These are phyloP conservation scores for Bicyclus anynana DNA, from an alignment of 1,140 invertebrate genomes.

Conservation along the genomic window DNA sequence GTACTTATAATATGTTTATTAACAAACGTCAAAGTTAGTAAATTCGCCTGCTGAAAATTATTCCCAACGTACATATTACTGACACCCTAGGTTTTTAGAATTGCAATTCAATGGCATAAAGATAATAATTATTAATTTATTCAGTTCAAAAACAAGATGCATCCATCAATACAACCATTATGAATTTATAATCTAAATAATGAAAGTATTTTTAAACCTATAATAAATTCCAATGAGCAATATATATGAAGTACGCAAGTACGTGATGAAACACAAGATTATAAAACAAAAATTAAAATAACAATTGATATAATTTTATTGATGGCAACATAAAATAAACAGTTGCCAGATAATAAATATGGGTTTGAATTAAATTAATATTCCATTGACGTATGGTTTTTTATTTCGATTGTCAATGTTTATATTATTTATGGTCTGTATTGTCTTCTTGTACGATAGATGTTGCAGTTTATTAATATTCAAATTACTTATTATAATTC, in stretches of 20 bases:
- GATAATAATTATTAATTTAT: too few species aligned
- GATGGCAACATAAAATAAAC: slow-evolving; percentile 48
- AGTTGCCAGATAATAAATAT: slow-evolving; percentile 70
- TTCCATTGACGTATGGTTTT: slow-evolving; percentile 24
- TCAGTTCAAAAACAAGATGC: too few species aligned
- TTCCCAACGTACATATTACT: too few species aligned
- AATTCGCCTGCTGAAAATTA: too few species aligned
- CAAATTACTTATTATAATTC: too few species aligned
- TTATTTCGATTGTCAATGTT: slow-evolving; percentile 21
- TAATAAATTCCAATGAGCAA: slow-evolving; percentile 17
- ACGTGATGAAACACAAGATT: slow-evolving; percentile 57
- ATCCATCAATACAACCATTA: too few species aligned
- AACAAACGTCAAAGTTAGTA: too few species aligned
- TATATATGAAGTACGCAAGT: slow-evolving; percentile 20
- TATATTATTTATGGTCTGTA: slow-evolving; percentile 16
- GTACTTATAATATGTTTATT: too few species aligned
- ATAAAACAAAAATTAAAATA: slow-evolving; percentile 61
- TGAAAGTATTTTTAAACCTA: slow-evolving; percentile 5
- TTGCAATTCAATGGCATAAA: too few species aligned
- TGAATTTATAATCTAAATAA: neutral
- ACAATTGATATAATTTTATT: slow-evolving; percentile 47
- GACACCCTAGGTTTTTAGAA: too few species aligned
- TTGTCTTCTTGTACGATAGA: slow-evolving; percentile 5
- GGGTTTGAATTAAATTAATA: slow-evolving; percentile 70
- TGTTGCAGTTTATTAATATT: neutral